Conservation (phyloP, 2,797 vertebrate genomes). For the Notolabrus celidotus region DNA sequence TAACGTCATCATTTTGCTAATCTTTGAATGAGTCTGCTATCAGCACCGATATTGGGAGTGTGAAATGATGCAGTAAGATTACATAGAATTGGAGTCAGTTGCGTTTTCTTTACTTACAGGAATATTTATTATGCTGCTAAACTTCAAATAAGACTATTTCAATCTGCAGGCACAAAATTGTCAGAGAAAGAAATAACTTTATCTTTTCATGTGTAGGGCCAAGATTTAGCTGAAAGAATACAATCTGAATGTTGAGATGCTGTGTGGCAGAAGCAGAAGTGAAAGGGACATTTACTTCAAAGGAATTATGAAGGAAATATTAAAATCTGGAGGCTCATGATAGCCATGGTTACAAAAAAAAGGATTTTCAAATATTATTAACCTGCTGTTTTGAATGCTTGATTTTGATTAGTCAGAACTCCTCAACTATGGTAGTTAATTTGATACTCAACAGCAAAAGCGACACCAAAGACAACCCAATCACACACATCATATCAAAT, state of each 20-base stretch:
- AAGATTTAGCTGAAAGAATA: neutral
- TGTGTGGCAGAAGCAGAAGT: too few species aligned
- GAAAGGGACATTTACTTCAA: neutral
- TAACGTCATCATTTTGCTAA: constrained; percentile 63
- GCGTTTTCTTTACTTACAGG: constrained; percentile 2
- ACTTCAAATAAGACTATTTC: neutral
- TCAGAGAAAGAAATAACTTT: neutral
- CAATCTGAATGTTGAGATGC: neutral
- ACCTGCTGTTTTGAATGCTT: too few species aligned
- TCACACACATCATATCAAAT: too few species aligned
- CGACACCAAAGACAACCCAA: too few species aligned
- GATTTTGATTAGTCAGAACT: too few species aligned
- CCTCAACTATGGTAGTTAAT: too few species aligned
- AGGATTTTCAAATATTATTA: too few species aligned
- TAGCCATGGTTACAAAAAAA: too few species aligned
- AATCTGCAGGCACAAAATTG: neutral
- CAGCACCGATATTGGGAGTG: constrained; percentile 14
- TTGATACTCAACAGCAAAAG: too few species aligned
- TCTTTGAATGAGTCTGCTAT: constrained; percentile 40
- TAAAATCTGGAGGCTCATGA: too few species aligned
- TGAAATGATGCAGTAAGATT: constrained; percentile 25
- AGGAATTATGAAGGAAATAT: too few species aligned
- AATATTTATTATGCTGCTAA: neutral
- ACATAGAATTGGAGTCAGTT: neutral
- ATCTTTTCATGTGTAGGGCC: neutral